Evolutionary conservation across 1,140 invertebrate genomes (phyloP).

Genomic region (Leptinotarsa undecemlineata): DNA sequence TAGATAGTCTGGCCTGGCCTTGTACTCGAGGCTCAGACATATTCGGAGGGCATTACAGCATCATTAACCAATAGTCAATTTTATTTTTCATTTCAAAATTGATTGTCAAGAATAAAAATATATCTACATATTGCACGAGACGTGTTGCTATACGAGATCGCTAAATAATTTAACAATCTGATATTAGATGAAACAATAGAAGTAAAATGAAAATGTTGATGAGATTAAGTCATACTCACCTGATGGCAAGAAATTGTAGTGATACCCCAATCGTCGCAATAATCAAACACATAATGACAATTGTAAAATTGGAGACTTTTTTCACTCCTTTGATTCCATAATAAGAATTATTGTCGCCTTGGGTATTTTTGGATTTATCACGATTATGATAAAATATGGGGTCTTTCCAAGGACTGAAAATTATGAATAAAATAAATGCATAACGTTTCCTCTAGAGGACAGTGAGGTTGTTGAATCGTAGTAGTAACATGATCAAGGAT

Average conservation of each 20-base stretch:
- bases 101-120: no score
- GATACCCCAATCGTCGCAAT: slow-evolving; percentile 59
- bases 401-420: slow-evolving; percentile 52
- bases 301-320: slow-evolving; percentile 61
- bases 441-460: no score
- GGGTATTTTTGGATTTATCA: slow-evolving; percentile 49
- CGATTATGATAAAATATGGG: slow-evolving; percentile 44
- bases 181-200: slow-evolving; percentile 10
- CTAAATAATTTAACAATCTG: no score
- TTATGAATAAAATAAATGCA: slow-evolving; percentile 27
- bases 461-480: no score
- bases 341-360: slow-evolving; percentile 55
- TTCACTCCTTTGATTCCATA: slow-evolving; percentile 64
- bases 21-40: no score
- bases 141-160: background rate
- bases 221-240: slow-evolving; percentile 52
- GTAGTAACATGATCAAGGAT: no score
- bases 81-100: no score
- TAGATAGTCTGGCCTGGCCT: no score
- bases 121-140: no score
- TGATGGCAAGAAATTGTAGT: slow-evolving; percentile 62
- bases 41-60: no score
- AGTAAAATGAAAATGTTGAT: slow-evolving; percentile 11
- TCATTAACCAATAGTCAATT: no score
- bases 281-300: slow-evolving; percentile 59